Base-by-base conservation (phyloP, 2,113 vertebrate species). In the Cochlearius cochlearius region DNA sequence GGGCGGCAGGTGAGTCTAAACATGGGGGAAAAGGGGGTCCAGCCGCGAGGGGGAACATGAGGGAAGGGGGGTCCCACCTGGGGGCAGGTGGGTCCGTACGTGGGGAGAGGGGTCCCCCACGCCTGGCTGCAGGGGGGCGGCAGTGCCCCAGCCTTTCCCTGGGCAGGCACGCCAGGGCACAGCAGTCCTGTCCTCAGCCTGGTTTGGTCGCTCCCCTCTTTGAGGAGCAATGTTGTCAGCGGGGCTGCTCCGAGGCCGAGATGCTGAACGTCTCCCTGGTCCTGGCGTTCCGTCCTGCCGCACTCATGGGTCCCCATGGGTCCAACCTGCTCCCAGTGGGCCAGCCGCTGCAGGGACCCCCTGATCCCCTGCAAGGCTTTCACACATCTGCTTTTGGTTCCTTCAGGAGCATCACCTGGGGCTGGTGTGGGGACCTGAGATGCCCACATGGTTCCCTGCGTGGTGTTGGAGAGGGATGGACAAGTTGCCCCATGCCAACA, bases 401-500 rank as follows among this genome's bases (percentile, higher is more conserved):
- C 34, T 11, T 43, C 34, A 56, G 59, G n/a, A 11, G 6, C 62
- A 5, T 29, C 32, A 10, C 63, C 11, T 1, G 32, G 56, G 68
- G 55, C 72, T 30, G 23, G 2, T 2, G 25, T 0, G 32, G 39
- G 49, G 68, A 66, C 45, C 77, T 2, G 32, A 5, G 80, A 1
- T 22, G 32, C 30, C 68, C 8, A 1, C 84, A 6, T 1, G 0
- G 32, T 18, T 64, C 62, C 10, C 43, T 2, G 25, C 0, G 1
- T 2, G 22, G 11, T 6, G 34, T 52, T 15, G 45, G 72, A 49
- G 11, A 13, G 32, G 25, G 14, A 47, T 43, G 8, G 22, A 45
- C 3, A 8, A 5, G 6, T 3, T 32, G 16, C 4, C n/a, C 14
- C 11, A 5, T 0, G 1, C 38, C 43, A 3, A 6, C 16, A 17